phyloP scores from a whole-genome alignment of 2,888 invertebrate genomes.

The Tinea semifulvella region DNA sequence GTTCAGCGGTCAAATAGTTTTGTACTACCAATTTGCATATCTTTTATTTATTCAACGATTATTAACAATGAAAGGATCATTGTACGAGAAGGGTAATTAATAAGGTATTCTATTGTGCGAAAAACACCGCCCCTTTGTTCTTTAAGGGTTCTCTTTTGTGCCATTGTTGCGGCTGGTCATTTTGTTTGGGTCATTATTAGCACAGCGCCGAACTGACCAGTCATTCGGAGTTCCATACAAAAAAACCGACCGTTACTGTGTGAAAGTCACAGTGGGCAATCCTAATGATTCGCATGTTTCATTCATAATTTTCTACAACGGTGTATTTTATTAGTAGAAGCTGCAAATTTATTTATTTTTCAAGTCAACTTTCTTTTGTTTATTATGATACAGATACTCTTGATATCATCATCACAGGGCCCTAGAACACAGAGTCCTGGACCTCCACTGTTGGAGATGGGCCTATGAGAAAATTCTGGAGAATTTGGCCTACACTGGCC shows the following conservation, averaged over 20 bases:
- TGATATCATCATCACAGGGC: too few species aligned
- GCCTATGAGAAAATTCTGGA: too few species aligned
- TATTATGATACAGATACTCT: too few species aligned
- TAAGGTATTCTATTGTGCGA: conserved; percentile 52
- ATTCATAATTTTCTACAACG: background rate
- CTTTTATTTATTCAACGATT: too few species aligned
- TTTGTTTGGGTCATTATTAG: conserved; percentile 35
- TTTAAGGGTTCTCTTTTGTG: conserved; percentile 42
- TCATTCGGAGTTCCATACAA: conserved; percentile 41
- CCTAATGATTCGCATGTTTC: conserved; percentile 1
- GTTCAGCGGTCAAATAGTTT: too few species aligned
- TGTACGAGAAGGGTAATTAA: conserved; percentile 49
- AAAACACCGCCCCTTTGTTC: conserved; percentile 49
- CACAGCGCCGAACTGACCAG: conserved; percentile 38
- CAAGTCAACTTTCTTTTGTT: too few species aligned
- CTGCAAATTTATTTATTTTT: too few species aligned
- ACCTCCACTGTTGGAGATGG: too few species aligned
- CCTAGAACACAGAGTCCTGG: too few species aligned
- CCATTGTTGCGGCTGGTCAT: conserved; percentile 32
- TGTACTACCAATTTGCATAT: too few species aligned
- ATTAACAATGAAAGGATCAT: too few species aligned
- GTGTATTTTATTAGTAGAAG: background rate
- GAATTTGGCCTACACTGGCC: too few species aligned
- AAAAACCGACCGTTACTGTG: conserved; percentile 36
- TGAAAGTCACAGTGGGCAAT: conserved; percentile 8